A percentile compares a stretch with the other conserved stretches of the same genome.
Evolutionary conservation across 92 coral and sea anemone species (phyloP).

Genomic region (Epizoanthus illoricatus): DNA sequence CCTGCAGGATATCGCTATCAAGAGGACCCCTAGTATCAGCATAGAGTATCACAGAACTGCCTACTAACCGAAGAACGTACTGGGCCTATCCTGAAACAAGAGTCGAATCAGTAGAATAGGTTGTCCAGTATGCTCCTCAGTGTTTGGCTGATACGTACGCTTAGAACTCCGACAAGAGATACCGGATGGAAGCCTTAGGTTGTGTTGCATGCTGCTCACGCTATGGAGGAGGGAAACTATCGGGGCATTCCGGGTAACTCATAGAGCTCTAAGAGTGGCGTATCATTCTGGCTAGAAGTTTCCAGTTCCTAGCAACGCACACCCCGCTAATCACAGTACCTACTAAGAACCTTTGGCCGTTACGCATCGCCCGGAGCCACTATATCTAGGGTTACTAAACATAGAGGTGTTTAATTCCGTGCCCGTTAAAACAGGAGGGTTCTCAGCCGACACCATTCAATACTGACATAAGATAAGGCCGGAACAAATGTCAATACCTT

Average conservation of each 20-base stretch:
- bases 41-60: constrained; percentile 4
- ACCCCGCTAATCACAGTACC: constrained; percentile 6
- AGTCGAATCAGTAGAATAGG: constrained; percentile 4
- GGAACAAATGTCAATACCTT: constrained; percentile 3
- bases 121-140: constrained; percentile 5
- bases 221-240: constrained; percentile 5
- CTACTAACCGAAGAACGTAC: constrained; percentile 5
- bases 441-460: constrained; percentile 5
- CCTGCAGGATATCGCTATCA: constrained; percentile 5
- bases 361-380: constrained; percentile 8
- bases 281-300: constrained; percentile 3
- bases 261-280: constrained; percentile 5
- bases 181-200: constrained; percentile 6
- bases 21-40: constrained; percentile 6
- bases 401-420: constrained; percentile 3
- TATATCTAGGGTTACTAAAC: constrained; percentile 2
- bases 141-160: constrained; percentile 5
- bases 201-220: constrained; percentile 6
- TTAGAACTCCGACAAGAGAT: constrained; percentile 4
- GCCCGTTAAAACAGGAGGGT: constrained; percentile 6
- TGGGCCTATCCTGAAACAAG: constrained; percentile 5
- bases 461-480: constrained; percentile 4
- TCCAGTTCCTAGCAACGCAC: constrained; percentile 6
- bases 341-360: constrained; percentile 5
- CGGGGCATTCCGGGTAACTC: constrained; percentile 7